These are phyloP conservation scores for Acipenser oxyrinchus DNA, from an alignment of 2,797 vertebrate genomes.

Conservation along the genomic window DNA sequence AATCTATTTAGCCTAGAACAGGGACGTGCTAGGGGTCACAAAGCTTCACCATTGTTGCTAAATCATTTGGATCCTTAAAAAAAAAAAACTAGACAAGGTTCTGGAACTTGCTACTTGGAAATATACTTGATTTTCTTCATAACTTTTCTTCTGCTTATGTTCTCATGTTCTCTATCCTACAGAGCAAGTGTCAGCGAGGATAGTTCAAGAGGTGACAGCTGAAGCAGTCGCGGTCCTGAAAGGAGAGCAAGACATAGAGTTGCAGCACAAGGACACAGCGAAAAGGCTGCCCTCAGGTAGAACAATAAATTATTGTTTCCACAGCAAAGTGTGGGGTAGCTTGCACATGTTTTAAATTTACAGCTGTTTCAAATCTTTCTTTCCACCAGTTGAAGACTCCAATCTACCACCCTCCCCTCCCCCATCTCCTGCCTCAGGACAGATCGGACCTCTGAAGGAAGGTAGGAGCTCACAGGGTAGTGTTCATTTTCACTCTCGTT, in stretches of 20 bases:
- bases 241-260: constrained; percentile 70
- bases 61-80: too few species aligned
- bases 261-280: constrained; percentile 64
- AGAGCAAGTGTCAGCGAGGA: constrained; percentile 70
- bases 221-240: constrained; percentile 65
- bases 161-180: constrained; percentile 25
- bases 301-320: constrained; percentile 18
- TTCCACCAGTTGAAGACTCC: constrained; percentile 74
- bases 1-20: too few species aligned
- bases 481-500: too few species aligned
- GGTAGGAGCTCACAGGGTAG: constrained; percentile 61
- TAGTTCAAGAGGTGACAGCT: constrained; percentile 64
- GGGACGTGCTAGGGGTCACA: too few species aligned
- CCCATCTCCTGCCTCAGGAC: constrained; percentile 88
- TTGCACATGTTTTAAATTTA: constrained; percentile 23
- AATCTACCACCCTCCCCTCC: constrained; percentile 95
- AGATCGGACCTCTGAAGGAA: constrained; percentile 81
- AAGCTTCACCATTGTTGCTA: too few species aligned
- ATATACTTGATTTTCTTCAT: too few species aligned
- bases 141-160: background rate
- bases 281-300: constrained; percentile 58
- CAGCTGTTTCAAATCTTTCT: constrained; percentile 37
- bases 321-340: constrained; percentile 41
- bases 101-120: too few species aligned
- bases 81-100: too few species aligned